These are phyloP conservation scores for Dasysyrphus albostriatus DNA, from an alignment of 2,888 invertebrate species.

Conservation along the genomic window DNA sequence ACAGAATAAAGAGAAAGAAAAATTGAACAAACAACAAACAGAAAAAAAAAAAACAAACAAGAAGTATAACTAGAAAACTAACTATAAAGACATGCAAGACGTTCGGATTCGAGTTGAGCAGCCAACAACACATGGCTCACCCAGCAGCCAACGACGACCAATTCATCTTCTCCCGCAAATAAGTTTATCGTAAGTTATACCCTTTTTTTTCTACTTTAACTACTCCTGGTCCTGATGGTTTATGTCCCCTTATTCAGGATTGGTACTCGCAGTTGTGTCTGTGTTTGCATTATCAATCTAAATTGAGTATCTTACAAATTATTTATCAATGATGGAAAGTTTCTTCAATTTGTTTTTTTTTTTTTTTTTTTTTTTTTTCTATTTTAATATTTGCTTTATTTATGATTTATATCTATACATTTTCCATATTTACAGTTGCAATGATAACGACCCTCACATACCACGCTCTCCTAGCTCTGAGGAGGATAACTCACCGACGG, in stretches of 20 bases:
- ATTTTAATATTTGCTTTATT: slow-evolving; percentile 30
- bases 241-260: neutral
- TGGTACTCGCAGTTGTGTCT: neutral
- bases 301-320: slow-evolving; percentile 71
- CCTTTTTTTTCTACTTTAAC: slow-evolving; percentile 5
- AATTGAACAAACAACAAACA: neutral
- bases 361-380: neutral
- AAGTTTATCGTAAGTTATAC: slow-evolving; percentile 78
- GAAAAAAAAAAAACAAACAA: slow-evolving; percentile 19
- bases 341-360: slow-evolving; percentile 30
- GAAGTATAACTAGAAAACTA: slow-evolving; percentile 58
- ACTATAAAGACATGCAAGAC: slow-evolving; percentile 81
- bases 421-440: slow-evolving; percentile 74
- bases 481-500: slow-evolving; percentile 94
- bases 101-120: slow-evolving; percentile 82
- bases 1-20: neutral
- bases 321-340: slow-evolving; percentile 71
- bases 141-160: slow-evolving; percentile 75
- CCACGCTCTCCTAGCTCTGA: slow-evolving; percentile 88
- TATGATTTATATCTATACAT: slow-evolving; percentile 42
- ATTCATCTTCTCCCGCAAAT: slow-evolving; percentile 78
- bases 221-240: neutral
- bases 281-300: slow-evolving; percentile 63
- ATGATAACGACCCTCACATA: slow-evolving; percentile 77
- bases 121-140: slow-evolving; percentile 77